Evolutionary conservation across 2,888 invertebrate genomes (phyloP), one percentile per base, ranked within the genome.

Genomic region (Agriotes lineatus): DNA sequence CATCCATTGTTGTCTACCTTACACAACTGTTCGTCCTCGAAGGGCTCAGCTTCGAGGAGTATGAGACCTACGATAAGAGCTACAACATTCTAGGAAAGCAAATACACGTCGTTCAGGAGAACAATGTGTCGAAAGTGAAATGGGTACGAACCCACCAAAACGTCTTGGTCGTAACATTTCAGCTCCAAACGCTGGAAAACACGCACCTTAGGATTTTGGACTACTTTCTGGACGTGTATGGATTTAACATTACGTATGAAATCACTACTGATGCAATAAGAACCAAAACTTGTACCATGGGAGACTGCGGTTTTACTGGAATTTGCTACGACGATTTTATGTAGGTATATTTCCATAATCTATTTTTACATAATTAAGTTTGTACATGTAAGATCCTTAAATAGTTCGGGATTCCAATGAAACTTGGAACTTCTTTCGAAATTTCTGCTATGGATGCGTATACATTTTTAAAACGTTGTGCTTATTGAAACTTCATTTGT

Each of bases 211-310:
- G 96, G 3, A 95, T 95, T 0, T 85, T 95, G 72, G 90, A 93
- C 79, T 90, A 92, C 62, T 87, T 96, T 25, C 86, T 96, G 69
- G 92, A 95, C 71, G 94, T 96, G 39, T 96, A 93, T 81, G 96
- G 96, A 10, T 96, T 97, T 86, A 96, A 97, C 85, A 90, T 96
- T 77, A 96, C 96, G 20, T 96, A 96, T 82, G 94, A 96, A 80
- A 91, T 96, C 74, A 87, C 87, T 59, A 84, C 87, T n/a, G 86
- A 85, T 18, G 78, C 82, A 4, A 86, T 88, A 18, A 87, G 89
- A 74, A 77, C 83, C 0, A 85, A 88, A 50, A 89, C 92, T 18
- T 96, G 96, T 83, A 93, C 93, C 70, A 91, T 94, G 65, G 88
- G 90, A 74, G 90, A 91, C 76, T 96, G 96, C 81, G 92, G 95